These are phyloP conservation scores for Mormyrus lacerda DNA, from an alignment of 2,113 vertebrate genomes.

Conservation along the genomic window DNA sequence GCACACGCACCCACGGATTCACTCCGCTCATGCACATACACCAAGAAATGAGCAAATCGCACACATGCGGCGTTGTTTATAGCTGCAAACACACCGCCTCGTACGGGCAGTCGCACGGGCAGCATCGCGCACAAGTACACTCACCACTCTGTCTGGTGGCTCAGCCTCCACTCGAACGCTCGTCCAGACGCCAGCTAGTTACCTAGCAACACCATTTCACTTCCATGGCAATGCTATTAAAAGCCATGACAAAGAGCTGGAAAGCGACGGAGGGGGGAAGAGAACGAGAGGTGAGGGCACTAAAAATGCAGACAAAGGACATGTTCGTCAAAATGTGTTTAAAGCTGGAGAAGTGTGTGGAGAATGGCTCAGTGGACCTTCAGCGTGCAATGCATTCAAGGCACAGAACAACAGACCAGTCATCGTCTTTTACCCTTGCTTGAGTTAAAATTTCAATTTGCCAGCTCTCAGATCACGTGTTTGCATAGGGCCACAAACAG, in stretches of 20 bases:
- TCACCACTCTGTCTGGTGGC: constrained; percentile 38
- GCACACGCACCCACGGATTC: neutral
- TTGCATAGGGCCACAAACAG: neutral
- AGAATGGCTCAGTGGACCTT: neutral
- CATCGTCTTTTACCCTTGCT: neutral
- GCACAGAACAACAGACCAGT: neutral
- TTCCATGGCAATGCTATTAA: constrained; percentile 63
- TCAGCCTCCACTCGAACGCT: constrained; percentile 48
- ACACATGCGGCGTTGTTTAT: neutral
- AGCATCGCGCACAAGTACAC: neutral
- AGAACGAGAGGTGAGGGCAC: constrained; percentile 31
- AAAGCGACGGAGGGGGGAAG: constrained; percentile 25
- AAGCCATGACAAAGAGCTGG: constrained; percentile 46
- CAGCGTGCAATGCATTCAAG: neutral
- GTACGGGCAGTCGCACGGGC: neutral
- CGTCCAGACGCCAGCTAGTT: constrained; percentile 60
- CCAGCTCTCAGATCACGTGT: neutral
- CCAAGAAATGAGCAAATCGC: neutral
- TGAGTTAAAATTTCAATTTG: neutral
- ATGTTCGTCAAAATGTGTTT: constrained; percentile 11
- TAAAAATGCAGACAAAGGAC: constrained; percentile 15
- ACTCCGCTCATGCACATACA: neutral
- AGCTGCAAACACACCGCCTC: neutral
- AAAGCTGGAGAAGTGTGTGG: constrained; percentile 20
- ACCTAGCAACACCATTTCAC: constrained; percentile 60